A percentile compares a stretch with the other conserved stretches of the same genome.
These are phyloP conservation scores for Caracal caracal DNA, from an alignment of 2,113 vertebrate species.

Conservation along the genomic window DNA sequence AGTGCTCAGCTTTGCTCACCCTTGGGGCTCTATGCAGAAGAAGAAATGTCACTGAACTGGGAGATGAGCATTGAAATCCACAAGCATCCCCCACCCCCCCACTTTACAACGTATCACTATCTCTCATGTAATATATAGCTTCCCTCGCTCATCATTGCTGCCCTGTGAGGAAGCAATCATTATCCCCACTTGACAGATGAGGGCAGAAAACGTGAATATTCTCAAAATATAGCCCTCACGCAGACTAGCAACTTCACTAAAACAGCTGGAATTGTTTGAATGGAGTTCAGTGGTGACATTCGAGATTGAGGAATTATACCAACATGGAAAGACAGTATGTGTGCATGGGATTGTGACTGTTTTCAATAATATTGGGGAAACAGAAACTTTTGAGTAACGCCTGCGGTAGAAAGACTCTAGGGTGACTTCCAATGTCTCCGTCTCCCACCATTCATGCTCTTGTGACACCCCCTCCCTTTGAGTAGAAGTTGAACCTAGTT, in stretches of 20 bases:
- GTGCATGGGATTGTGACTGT: neutral
- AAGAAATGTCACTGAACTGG: neutral
- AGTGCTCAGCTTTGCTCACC: neutral
- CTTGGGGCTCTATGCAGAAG: neutral
- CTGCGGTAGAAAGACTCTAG: neutral
- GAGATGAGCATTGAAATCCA: neutral
- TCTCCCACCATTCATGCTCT: neutral
- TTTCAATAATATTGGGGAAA: neutral
- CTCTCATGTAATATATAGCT: neutral
- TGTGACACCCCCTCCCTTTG: neutral
- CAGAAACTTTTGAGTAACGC: neutral
- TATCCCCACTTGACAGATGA: neutral
- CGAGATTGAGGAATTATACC: neutral
- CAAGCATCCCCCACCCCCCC: too few relatives aligned
- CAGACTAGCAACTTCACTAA: neutral
- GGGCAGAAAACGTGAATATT: neutral
- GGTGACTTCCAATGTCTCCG: neutral
- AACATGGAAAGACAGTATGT: neutral
- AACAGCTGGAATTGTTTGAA: neutral
- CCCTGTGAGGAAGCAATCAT: neutral
- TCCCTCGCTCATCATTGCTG: neutral
- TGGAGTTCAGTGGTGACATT: neutral
- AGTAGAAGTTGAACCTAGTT: neutral
- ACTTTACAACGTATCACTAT: neutral
- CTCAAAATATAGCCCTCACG: neutral